These are phyloP conservation scores for Pseudochirops cupreus DNA, from an alignment of 2,797 vertebrate species.

Conservation along the genomic window DNA sequence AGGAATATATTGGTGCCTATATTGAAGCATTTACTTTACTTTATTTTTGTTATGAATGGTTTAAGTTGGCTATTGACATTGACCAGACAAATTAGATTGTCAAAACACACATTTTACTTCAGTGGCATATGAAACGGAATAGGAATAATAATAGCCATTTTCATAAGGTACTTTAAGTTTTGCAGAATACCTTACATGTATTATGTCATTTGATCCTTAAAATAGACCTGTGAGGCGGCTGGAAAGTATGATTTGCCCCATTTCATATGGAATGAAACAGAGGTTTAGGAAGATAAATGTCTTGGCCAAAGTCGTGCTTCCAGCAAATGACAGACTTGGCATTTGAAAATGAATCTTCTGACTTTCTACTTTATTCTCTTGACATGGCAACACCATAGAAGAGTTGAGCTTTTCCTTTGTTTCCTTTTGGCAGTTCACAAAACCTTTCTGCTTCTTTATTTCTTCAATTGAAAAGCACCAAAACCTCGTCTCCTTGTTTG, in stretches of 20 bases:
- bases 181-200: neutral
- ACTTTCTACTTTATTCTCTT: neutral
- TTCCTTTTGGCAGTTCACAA: neutral
- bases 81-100: neutral
- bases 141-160: neutral
- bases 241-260: neutral
- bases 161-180: neutral
- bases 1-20: neutral
- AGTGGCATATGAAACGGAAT: neutral
- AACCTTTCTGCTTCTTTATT: neutral
- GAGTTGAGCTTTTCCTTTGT: neutral
- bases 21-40: neutral
- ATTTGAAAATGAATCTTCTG: neutral
- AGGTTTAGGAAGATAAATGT: neutral
- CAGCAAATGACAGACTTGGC: neutral
- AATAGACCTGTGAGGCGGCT: neutral
- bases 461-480: neutral
- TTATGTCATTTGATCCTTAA: neutral
- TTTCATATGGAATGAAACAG: neutral
- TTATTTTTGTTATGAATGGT: neutral
- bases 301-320: neutral
- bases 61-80: neutral
- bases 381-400: neutral
- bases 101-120: neutral
- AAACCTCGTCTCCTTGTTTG: neutral